A percentile compares a stretch with the other conserved stretches of the same genome.
Conservation (phyloP, 2,113 vertebrate species). For the Syrmaticus mikado region DNA sequence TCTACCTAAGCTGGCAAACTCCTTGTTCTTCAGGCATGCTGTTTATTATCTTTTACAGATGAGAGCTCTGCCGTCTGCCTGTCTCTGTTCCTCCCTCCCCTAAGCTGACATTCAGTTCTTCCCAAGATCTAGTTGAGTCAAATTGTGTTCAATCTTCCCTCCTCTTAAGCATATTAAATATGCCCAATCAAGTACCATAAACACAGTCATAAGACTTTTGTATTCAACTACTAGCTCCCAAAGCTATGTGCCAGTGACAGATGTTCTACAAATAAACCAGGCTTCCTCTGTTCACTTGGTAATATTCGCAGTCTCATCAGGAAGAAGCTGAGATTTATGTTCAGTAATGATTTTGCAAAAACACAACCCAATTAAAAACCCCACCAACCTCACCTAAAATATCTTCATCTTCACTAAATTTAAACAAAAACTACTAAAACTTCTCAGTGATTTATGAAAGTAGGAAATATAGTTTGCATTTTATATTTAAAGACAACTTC, state of each 20-base stretch:
- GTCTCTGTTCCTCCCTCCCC: neutral
- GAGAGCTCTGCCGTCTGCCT: neutral
- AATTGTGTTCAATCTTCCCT: neutral
- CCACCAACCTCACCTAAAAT: neutral
- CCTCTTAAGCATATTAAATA: neutral
- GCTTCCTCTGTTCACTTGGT: neutral
- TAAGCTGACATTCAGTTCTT: neutral
- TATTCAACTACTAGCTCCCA: neutral
- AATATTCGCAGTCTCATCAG: neutral
- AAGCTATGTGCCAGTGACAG: neutral
- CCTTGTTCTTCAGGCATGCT: neutral
- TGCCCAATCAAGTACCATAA: neutral
- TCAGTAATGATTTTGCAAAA: neutral
- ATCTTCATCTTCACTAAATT: neutral
- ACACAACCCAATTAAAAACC: neutral
- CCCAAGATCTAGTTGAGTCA: neutral
- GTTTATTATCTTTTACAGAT: neutral
- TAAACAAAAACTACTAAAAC: neutral
- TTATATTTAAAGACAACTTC: neutral
- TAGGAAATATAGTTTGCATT: neutral
- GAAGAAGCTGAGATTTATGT: neutral
- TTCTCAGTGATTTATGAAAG: neutral
- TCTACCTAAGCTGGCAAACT: slow-evolving; percentile 6
- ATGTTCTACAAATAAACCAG: neutral
- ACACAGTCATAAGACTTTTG: neutral